A percentile compares a stretch with the other conserved stretches of the same genome.
Conservation (phyloP, 1,140 invertebrate species). For the Spodoptera litura region DNA sequence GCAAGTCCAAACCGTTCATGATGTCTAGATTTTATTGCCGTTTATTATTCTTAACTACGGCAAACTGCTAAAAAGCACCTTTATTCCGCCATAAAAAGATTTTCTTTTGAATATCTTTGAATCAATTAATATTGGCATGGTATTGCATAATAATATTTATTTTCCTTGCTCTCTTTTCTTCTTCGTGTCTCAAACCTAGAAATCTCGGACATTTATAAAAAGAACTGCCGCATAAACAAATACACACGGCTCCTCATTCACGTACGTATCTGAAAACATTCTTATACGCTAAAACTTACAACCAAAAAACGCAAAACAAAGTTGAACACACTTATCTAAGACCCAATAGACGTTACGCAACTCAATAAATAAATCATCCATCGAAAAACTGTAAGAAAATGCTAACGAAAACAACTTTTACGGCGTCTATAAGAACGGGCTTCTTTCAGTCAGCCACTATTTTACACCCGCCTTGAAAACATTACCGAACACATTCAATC, state of each 20-base stretch:
- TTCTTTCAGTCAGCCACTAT: constrained; percentile 75
- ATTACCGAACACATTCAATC: constrained; percentile 75
- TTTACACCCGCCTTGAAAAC: constrained; percentile 78
- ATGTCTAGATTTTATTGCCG: background rate
- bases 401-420: constrained; percentile 73
- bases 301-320: constrained; percentile 4
- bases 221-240: constrained; percentile 8
- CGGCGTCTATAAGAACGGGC: constrained; percentile 62
- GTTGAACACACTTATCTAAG: constrained; percentile 6
- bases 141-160: constrained; percentile 8
- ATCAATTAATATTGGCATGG: background rate
- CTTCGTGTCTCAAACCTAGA: background rate
- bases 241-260: background rate
- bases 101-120: background rate
- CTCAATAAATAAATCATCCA: constrained; percentile 46
- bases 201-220: constrained; percentile 16
- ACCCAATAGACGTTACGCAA: constrained; percentile 65
- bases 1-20: background rate
- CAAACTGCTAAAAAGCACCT: background rate
- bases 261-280: background rate
- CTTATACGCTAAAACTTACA: constrained; percentile 5
- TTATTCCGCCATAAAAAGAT: background rate
- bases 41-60: background rate
- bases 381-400: constrained; percentile 56
- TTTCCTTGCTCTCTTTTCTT: background rate